These are phyloP conservation scores for Sebastes oblongus DNA, from an alignment of 2,797 vertebrate species.

Conservation along the genomic window DNA sequence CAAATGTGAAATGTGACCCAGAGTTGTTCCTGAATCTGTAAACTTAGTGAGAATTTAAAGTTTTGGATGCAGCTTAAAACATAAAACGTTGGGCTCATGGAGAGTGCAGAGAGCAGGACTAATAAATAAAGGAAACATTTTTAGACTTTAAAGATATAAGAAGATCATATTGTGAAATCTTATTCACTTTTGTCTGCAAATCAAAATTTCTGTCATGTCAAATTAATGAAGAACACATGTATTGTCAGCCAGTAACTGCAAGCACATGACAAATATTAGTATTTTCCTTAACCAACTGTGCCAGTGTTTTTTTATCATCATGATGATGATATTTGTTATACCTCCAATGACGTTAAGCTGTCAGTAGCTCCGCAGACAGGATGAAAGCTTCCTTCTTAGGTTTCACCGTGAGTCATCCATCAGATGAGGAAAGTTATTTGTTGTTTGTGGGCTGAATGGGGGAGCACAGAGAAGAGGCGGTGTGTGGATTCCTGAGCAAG, in stretches of 20 bases:
- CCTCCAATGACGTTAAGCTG: slow-evolving; percentile 3
- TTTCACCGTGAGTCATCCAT: slow-evolving; percentile 56
- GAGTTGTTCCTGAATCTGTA: slow-evolving; percentile 10
- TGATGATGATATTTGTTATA: slow-evolving; percentile 1
- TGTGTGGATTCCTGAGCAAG: slow-evolving; percentile 62
- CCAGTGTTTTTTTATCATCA: neutral
- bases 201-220: neutral
- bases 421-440: slow-evolving; percentile 54
- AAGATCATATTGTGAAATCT: slow-evolving; percentile 5
- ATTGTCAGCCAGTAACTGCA: neutral
- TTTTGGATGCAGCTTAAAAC: slow-evolving; percentile 12
- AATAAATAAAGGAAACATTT: slow-evolving; percentile 42
- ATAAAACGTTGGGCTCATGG: neutral
- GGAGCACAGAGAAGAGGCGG: slow-evolving; percentile 17
- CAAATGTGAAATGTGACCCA: slow-evolving; percentile 6
- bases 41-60: slow-evolving; percentile 12
- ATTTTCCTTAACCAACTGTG: neutral
- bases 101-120: neutral
- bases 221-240: neutral
- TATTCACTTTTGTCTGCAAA: slow-evolving; percentile 6
- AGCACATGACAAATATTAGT: neutral
- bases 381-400: slow-evolving; percentile 48
- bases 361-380: slow-evolving; percentile 37
- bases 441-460: slow-evolving; percentile 57
- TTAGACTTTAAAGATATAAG: slow-evolving; percentile 30